Evolutionary conservation across 2,113 vertebrate genomes (phyloP).

Genomic region (Motacilla tschutschensis): DNA sequence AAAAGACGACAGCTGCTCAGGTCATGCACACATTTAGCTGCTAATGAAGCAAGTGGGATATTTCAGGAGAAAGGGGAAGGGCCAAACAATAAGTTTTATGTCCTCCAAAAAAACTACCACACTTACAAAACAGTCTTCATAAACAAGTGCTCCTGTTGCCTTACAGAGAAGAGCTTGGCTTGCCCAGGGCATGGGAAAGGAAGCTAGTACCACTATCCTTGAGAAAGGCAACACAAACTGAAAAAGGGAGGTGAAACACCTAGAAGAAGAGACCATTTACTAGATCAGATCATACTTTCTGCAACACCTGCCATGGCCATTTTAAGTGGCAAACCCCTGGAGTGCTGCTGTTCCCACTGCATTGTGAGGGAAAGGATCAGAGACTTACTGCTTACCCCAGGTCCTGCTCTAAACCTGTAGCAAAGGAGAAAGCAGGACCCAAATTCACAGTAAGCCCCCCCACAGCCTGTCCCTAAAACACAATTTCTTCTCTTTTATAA

Average conservation of each 20-base stretch:
- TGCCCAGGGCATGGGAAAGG: neutral
- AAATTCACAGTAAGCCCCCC: neutral
- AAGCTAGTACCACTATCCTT: neutral
- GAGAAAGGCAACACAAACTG: neutral
- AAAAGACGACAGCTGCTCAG: neutral
- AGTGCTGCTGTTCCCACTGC: neutral
- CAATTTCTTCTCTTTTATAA: neutral
- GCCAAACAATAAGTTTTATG: neutral
- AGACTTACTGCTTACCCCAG: neutral
- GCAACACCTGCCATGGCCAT: neutral
- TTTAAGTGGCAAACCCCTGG: neutral
- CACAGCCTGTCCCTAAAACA: neutral
- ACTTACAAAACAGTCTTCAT: neutral
- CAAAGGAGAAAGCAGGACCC: neutral
- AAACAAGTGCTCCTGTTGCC: neutral
- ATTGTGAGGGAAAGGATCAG: neutral
- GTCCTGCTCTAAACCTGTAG: neutral
- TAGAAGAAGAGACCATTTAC: neutral
- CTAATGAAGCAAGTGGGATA: neutral
- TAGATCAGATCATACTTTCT: neutral
- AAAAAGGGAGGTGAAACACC: neutral
- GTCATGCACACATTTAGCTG: neutral
- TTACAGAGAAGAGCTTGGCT: neutral
- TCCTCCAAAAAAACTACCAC: neutral
- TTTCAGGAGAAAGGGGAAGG: neutral